Percentiles rank a stretch among this genome's conserved stretches.
Conservation (phyloP, 2,113 vertebrate genomes). For the Entomyzon cyanotis region DNA sequence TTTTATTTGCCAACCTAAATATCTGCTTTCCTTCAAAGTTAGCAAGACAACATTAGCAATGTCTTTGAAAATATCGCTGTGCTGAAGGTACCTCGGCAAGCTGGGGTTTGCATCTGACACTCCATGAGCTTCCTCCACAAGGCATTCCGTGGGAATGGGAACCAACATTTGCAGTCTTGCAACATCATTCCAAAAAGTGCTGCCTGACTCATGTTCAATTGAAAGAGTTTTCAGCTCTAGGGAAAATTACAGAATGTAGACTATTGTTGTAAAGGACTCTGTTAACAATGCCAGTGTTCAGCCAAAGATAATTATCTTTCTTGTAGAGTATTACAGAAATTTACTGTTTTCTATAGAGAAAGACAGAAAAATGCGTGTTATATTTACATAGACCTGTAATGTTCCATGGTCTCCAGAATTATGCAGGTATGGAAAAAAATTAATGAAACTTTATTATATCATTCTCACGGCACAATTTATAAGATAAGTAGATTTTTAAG, state of each 20-base stretch:
- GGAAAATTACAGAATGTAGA: slow-evolving; percentile 57
- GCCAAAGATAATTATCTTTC: neutral
- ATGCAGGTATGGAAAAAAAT: neutral
- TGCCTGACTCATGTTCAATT: slow-evolving; percentile 58
- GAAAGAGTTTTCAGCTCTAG: slow-evolving; percentile 48
- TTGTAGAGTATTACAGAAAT: slow-evolving; percentile 24
- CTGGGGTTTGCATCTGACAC: neutral
- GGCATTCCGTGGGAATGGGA: neutral
- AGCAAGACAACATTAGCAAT: neutral
- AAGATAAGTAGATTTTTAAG: neutral
- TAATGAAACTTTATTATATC: neutral
- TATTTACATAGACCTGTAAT: neutral
- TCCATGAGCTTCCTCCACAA: neutral
- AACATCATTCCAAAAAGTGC: neutral
- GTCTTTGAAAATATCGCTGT: neutral
- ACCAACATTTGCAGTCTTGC: neutral
- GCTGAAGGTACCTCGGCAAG: neutral
- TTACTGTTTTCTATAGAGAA: neutral
- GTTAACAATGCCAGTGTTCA: neutral
- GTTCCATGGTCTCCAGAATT: neutral
- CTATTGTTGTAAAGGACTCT: neutral
- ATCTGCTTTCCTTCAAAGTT: neutral
- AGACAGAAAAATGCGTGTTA: neutral
- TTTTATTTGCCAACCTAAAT: neutral
- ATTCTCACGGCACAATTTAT: neutral